A percentile compares a stretch with the other conserved stretches of the same genome.
These are phyloP conservation scores for Fulmarus glacialis DNA, from an alignment of 2,113 vertebrate species.

Conservation along the genomic window DNA sequence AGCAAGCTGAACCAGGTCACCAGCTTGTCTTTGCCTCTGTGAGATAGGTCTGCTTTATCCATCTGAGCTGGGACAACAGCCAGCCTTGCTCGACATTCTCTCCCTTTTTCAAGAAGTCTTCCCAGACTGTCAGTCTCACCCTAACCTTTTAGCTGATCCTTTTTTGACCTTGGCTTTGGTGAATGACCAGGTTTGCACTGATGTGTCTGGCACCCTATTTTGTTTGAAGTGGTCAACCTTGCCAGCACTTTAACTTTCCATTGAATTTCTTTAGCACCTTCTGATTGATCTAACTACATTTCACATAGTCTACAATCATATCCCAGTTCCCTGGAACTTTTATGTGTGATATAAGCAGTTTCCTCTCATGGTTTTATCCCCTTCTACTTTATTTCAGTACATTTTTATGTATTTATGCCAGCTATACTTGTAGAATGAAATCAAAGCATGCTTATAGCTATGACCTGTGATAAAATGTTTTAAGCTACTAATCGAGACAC, in stretches of 20 bases:
- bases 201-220: not conserved
- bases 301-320: not conserved
- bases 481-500: not conserved
- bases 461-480: not conserved
- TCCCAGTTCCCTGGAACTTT: not conserved
- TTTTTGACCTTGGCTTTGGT: not conserved
- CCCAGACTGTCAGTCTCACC: not conserved
- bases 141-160: not conserved
- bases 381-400: not conserved
- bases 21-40: not conserved
- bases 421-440: not conserved
- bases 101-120: not conserved
- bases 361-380: not conserved
- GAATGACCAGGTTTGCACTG: not conserved
- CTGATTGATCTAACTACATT: not conserved
- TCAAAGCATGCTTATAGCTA: not conserved
- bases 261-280: not conserved
- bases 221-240: not conserved
- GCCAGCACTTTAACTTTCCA: not conserved
- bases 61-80: not conserved
- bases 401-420: not conserved
- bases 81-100: not conserved
- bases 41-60: not conserved
- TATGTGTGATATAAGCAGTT: not conserved
- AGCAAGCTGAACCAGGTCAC: not conserved